Base-by-base conservation (phyloP, 2,797 vertebrate genomes). In the Hippocampus kuda region DNA sequence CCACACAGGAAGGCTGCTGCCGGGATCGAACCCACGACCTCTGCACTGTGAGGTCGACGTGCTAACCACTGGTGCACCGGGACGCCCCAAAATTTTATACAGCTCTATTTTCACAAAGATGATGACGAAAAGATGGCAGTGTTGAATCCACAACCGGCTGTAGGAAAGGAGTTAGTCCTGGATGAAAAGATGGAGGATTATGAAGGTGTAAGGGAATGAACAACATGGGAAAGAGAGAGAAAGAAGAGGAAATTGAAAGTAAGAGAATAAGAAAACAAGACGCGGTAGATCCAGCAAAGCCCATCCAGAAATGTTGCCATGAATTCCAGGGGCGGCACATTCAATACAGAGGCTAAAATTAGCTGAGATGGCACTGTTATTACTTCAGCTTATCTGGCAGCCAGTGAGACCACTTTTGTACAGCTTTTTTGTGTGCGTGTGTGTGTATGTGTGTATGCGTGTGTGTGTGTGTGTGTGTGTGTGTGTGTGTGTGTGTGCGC, bases 291-390 rank as follows among this genome's bases (percentile, higher is more conserved):
- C 81, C 72, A 75, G 81, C 84, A 79, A 80, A 87, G 77, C 81
- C 82, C 75, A 83, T 78, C 78, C 81, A 85, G 85, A 84, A 84
- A 89, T 82, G 85, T 86, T 84, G 79, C 83, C 83, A 85, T 85
- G 86, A 89, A 87, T 84, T 89, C 85, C 83, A 86, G 78, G 70
- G 75, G 78, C 42, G 77, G 80, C 86, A 85, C 83, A 88, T 87
- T 86, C 79, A 87, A 86, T 85, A 81, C 84, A 75, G 84, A 71
- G 27, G 84, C 86, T 90, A 89, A 90, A 91, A 89, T 89, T 89
- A 90, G 87, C 88, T 80, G 82, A 87, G 81, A 88, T 84, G 77
- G 81, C 83, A 83, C 81, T 77, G 86, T 89, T 89, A 88, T 90
- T 88, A 88, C 88, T 88, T 85, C 80, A 83, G 86, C 85, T 88